phyloP scores from a whole-genome alignment of 2,113 vertebrate genomes.

The Limnothrissa miodon region DNA sequence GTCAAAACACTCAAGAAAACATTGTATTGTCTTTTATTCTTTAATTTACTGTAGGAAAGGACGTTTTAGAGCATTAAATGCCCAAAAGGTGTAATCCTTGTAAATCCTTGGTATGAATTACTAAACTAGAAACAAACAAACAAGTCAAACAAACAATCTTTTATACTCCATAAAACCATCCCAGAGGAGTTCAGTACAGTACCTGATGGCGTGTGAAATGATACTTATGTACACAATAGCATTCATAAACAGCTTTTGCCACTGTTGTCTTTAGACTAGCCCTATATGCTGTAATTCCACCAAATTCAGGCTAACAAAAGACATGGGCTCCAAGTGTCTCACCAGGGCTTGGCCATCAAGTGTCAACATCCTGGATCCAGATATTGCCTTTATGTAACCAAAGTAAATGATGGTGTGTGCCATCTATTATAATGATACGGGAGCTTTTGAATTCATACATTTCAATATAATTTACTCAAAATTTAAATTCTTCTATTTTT shows the following conservation, averaged over 20 bases:
- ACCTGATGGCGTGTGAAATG: background rate
- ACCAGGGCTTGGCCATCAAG: background rate
- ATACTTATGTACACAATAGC: background rate
- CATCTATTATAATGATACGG: too few species aligned
- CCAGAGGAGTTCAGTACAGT: background rate
- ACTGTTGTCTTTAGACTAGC: background rate
- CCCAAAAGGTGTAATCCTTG: background rate
- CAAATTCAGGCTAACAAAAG: background rate
- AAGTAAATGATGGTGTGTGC: too few species aligned
- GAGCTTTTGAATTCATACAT: too few species aligned
- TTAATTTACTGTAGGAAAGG: background rate
- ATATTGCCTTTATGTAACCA: background rate
- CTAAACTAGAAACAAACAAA: background rate
- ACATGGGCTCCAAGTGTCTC: background rate
- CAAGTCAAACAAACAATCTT: too few species aligned
- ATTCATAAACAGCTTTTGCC: background rate
- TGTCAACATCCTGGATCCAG: background rate
- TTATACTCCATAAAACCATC: background rate
- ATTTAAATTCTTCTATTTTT: too few species aligned
- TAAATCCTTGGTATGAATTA: background rate
- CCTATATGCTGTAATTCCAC: background rate
- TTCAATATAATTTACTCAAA: too few species aligned
- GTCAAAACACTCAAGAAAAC: background rate
- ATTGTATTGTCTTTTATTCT: background rate
- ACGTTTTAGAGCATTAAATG: background rate